Conservation (phyloP, 1,140 invertebrate genomes). For the Drosophila neocordata region DNA sequence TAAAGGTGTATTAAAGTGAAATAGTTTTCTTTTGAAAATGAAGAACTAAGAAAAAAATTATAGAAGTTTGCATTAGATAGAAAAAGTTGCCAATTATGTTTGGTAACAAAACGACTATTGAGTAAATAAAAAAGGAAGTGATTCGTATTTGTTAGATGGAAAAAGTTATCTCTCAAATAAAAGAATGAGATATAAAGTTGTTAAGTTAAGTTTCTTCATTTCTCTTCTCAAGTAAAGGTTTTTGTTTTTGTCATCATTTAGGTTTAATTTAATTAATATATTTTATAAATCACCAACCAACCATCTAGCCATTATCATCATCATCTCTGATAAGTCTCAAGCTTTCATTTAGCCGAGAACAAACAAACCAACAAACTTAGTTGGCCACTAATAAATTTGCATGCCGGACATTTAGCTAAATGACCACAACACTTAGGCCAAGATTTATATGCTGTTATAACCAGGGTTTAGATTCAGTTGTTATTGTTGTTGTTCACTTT, state of each 20-base stretch:
- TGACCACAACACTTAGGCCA: conserved; percentile 78
- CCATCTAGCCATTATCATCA: conserved; percentile 27
- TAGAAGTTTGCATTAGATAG: conserved; percentile 1
- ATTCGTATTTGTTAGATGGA: neutral
- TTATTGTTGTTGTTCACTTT: conserved; percentile 71
- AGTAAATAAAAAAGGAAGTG: neutral
- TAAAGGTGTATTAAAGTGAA: conserved; percentile 15
- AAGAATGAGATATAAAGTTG: too few relatives aligned
- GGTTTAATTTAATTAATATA: conserved; percentile 71
- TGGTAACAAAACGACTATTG: neutral
- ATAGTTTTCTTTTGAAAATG: conserved; percentile 27
- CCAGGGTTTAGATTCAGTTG: conserved; percentile 27
- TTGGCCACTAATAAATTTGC: conserved; percentile 56
- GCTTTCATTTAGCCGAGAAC: too few relatives aligned
- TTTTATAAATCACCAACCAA: conserved; percentile 64
- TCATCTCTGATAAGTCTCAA: conserved; percentile 26
- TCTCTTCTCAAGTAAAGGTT: neutral
- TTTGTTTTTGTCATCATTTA: conserved; percentile 33
- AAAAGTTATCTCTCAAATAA: too few relatives aligned
- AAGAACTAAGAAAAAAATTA: neutral
- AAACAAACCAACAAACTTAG: conserved; percentile 23
- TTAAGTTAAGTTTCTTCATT: neutral
- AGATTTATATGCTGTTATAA: conserved; percentile 52
- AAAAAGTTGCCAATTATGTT: neutral
- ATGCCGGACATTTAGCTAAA: conserved; percentile 79